A percentile compares a stretch with the other conserved stretches of the same genome.
Conservation (phyloP, 2,113 vertebrate genomes). For the Amia ocellicauda region DNA sequence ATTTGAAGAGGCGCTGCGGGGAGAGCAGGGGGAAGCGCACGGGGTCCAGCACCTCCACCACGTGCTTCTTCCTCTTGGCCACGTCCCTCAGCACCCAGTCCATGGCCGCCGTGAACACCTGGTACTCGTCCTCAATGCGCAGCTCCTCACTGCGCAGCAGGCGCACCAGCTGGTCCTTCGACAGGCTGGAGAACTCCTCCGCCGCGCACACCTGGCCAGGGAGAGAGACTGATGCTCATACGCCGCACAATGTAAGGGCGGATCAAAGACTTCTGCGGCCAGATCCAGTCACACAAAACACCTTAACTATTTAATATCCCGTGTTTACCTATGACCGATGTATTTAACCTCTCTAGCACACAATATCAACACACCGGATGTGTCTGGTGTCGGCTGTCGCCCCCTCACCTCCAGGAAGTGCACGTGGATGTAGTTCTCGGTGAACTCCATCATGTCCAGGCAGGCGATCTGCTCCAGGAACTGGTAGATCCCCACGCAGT, state of each 20-base stretch:
- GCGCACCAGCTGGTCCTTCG: constrained; percentile 84
- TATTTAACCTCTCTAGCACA: too few species aligned
- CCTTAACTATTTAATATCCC: too few species aligned
- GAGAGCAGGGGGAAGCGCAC: constrained; percentile 88
- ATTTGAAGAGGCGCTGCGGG: constrained; percentile 86
- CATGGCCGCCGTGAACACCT: constrained; percentile 91
- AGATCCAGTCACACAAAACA: too few species aligned
- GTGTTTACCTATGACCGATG: too few species aligned
- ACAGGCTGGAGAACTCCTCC: constrained; percentile 84
- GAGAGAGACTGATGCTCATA: too few species aligned
- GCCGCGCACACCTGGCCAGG: constrained; percentile 58
- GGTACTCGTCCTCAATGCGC: constrained; percentile 93
- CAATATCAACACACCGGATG: too few species aligned
- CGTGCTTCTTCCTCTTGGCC: constrained; percentile 80
- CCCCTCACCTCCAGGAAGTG: constrained; percentile 85
- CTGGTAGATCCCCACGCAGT: constrained; percentile 93
- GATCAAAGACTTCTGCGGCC: too few species aligned
- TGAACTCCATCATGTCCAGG: constrained; percentile 83
- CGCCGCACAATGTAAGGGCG: too few species aligned
- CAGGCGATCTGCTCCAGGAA: constrained; percentile 93
- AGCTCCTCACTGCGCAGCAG: constrained; percentile 90
- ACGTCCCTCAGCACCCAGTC: constrained; percentile 89
- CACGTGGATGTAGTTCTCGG: constrained; percentile 88
- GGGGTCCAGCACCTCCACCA: constrained; percentile 89
- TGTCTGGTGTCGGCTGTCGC: too few species aligned